Evolutionary conservation across 2,888 invertebrate species (phyloP), one percentile per base, ranked within the genome.

Genomic region (Odontomyia ornata): DNA sequence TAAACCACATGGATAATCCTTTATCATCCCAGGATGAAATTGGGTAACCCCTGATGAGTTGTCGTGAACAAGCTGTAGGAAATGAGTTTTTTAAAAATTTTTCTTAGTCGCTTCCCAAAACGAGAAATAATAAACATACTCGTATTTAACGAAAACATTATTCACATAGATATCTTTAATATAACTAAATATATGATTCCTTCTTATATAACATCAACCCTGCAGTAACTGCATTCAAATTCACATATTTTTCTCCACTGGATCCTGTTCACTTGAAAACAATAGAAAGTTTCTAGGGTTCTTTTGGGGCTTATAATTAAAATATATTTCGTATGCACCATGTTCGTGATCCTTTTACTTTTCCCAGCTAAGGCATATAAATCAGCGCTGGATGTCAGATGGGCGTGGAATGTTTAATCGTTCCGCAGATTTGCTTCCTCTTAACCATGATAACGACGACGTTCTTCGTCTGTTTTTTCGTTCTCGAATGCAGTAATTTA

Each of bases 261-360:
- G 36, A n/a, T 36, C 9, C 36, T 36, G 9, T 36, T 36, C 36
- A 9, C 9, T 36, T 9, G 36, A 36, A 36, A n/a, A 65, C 25
- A 67, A 52, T 56, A n/a, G 43, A 18, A 71, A 71, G 18, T 77
- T 71, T 77, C 18, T 52, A 71, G 76, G 25, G 28, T 60, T 77
- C 71, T 71, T 69, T 57, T 9, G 15, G 60, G 71, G 47, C 57
- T 36, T 71, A 62, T 77, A 77, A 77, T 77, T 77, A 77, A 73
- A 73, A 71, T 64, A 72, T 73, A 77, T 77, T 73, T 73, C 60
- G 73, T 73, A 77, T 77, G 72, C 73, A 77, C 28, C 64, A 52
- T 73, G 52, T 77, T 65, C 52, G 28, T 72, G 73, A 73, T 73
- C 73, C 60, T 73, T 72, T 72, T 72, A 13, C 30, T 36, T 36